These are phyloP conservation scores for Tringa solitaria DNA, from an alignment of 2,113 vertebrate genomes.

Conservation along the genomic window DNA sequence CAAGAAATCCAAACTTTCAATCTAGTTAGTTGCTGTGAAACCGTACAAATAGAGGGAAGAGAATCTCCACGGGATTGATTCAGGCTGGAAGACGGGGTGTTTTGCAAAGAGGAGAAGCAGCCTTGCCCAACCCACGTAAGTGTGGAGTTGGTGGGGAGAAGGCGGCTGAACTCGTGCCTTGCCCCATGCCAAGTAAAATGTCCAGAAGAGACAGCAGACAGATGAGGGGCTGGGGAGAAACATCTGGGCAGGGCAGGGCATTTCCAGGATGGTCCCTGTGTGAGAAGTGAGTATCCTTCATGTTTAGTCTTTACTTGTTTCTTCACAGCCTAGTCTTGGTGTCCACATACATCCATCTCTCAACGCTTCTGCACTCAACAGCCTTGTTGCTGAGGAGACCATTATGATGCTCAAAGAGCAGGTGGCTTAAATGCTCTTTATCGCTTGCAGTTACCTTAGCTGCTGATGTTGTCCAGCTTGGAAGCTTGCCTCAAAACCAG, in stretches of 20 bases:
- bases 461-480: neutral
- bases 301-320: neutral
- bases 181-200: neutral
- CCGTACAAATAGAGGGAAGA: neutral
- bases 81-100: neutral
- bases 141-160: neutral
- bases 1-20: neutral
- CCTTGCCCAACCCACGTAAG: neutral
- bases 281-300: neutral
- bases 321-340: neutral
- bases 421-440: neutral
- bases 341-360: neutral
- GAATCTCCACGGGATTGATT: neutral
- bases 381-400: constrained; percentile 52
- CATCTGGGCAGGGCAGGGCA: neutral
- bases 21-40: neutral
- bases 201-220: neutral
- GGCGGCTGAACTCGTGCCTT: neutral
- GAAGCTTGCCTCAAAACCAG: neutral
- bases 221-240: neutral
- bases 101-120: neutral
- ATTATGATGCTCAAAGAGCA: neutral
- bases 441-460: neutral
- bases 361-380: neutral
- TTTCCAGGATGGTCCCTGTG: neutral